Percentiles rank a stretch among this genome's conserved stretches.
These are phyloP conservation scores for Lissocephala sabroskyi DNA, from an alignment of 2,888 invertebrate species.

Conservation along the genomic window DNA sequence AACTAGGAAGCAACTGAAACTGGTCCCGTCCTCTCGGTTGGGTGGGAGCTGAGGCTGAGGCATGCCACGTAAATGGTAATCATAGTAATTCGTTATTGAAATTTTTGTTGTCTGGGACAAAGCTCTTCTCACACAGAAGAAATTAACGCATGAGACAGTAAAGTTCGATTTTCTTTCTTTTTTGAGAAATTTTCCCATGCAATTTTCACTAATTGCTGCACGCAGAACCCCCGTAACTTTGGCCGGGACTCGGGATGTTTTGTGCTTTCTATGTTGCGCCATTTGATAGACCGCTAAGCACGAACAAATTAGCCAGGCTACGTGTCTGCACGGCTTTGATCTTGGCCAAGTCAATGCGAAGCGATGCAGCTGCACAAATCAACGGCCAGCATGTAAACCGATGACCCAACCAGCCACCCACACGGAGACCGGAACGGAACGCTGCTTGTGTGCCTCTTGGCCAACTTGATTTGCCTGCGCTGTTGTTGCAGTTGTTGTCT, in stretches of 20 bases:
- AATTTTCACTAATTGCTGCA: conserved; percentile 61
- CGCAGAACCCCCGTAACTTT: conserved; percentile 30
- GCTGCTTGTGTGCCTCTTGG: not conserved
- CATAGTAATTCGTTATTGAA: conserved; percentile 63
- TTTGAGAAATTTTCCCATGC: conserved; percentile 50
- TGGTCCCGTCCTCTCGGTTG: conserved; percentile 26
- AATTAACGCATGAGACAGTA: conserved; percentile 10
- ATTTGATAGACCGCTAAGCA: conserved; percentile 18
- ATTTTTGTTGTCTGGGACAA: conserved; percentile 19
- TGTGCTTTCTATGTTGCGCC: conserved; percentile 42
- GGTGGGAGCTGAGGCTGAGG: conserved; percentile 23
- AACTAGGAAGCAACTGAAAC: conserved; percentile 43
- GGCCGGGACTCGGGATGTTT: conserved; percentile 6
- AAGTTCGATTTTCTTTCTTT: conserved; percentile 54
- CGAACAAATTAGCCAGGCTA: conserved; percentile 37
- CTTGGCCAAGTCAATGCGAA: not conserved
- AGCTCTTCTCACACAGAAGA: conserved; percentile 42
- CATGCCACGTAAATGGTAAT: conserved; percentile 49
- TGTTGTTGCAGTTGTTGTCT: conserved; percentile 46
- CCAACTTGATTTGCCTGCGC: conserved; percentile 11
- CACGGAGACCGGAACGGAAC: too few species aligned
- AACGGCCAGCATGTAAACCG: not conserved
- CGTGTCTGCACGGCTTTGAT: conserved; percentile 22
- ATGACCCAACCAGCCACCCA: not conserved
- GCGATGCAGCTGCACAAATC: conserved; percentile 5